These are phyloP conservation scores for Stenoptilia bipunctidactyla DNA, from an alignment of 2,888 invertebrate species.

Conservation along the genomic window DNA sequence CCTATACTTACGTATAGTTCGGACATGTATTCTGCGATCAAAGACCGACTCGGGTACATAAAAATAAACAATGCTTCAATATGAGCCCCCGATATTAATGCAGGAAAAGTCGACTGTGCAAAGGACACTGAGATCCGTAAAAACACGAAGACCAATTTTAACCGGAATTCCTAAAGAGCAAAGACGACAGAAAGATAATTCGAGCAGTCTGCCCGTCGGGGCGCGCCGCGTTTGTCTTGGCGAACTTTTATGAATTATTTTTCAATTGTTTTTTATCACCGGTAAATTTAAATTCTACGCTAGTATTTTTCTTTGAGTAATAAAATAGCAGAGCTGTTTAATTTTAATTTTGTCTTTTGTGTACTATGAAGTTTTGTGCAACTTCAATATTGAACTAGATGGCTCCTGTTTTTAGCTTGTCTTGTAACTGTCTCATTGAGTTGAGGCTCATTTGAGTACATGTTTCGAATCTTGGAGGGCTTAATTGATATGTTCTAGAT, in stretches of 20 bases:
- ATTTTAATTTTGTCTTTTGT: too few relatives aligned
- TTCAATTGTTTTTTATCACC: constrained; percentile 55
- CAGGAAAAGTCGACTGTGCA: constrained; percentile 40
- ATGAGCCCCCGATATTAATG: constrained; percentile 39
- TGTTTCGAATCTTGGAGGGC: constrained; percentile 5
- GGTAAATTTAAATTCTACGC: constrained; percentile 47
- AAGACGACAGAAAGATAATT: constrained; percentile 66
- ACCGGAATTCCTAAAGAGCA: constrained; percentile 66
- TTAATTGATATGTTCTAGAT: neutral
- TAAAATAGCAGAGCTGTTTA: too few relatives aligned
- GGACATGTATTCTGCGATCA: too few relatives aligned
- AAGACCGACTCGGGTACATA: too few relatives aligned
- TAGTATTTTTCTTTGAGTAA: too few relatives aligned
- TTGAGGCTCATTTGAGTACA: too few relatives aligned
- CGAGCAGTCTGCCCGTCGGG: constrained; percentile 30
- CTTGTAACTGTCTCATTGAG: too few relatives aligned
- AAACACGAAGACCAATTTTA: constrained; percentile 61
- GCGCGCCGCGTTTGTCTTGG: constrained; percentile 61
- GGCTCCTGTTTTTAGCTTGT: too few relatives aligned
- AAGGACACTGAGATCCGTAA: constrained; percentile 47
- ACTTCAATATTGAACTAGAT: too few relatives aligned
- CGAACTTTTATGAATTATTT: constrained; percentile 67
- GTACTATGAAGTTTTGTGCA: too few relatives aligned
- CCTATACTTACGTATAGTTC: too few relatives aligned
- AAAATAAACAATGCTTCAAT: too few relatives aligned